These are phyloP conservation scores for Catocala sponsa DNA, from an alignment of 2,888 invertebrate genomes.

Conservation along the genomic window DNA sequence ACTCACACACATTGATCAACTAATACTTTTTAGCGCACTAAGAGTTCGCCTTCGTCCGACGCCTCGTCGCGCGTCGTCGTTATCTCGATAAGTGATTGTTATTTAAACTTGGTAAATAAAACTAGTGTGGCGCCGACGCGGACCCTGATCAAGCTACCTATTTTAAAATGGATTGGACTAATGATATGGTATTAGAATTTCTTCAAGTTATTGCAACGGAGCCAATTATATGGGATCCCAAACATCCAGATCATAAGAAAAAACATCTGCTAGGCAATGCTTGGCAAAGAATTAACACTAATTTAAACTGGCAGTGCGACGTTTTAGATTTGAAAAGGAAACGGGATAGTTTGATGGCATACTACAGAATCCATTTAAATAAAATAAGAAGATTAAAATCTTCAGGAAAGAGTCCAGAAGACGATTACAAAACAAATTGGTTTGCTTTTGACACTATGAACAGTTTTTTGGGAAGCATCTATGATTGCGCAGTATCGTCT, in stretches of 20 bases:
- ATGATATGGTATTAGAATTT: constrained; percentile 5
- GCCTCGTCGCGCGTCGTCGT: too few relatives aligned
- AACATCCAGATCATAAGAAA: constrained; percentile 7
- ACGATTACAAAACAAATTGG: constrained; percentile 6
- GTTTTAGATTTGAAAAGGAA: constrained; percentile 10
- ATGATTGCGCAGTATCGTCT: not conserved
- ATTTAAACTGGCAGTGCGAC: not conserved
- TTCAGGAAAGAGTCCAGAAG: not conserved
- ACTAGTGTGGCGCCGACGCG: too few relatives aligned
- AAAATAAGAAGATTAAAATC: constrained; percentile 5
- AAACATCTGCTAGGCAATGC: not conserved
- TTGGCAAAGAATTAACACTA: not conserved
- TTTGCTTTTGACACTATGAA: constrained; percentile 2
- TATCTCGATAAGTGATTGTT: not conserved
- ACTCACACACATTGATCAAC: too few relatives aligned
- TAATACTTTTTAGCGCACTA: too few relatives aligned
- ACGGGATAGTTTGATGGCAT: constrained; percentile 11
- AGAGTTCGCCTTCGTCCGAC: too few relatives aligned
- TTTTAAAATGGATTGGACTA: constrained; percentile 2
- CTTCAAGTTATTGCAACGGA: constrained; percentile 5
- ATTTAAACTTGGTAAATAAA: too few relatives aligned
- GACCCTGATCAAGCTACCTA: too few relatives aligned
- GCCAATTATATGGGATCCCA: constrained; percentile 6
- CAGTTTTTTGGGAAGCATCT: constrained; percentile 9
- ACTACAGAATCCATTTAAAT: constrained; percentile 10